Evolutionary conservation across 2,888 invertebrate genomes (phyloP).

Genomic region (Scaptomyza flava): DNA sequence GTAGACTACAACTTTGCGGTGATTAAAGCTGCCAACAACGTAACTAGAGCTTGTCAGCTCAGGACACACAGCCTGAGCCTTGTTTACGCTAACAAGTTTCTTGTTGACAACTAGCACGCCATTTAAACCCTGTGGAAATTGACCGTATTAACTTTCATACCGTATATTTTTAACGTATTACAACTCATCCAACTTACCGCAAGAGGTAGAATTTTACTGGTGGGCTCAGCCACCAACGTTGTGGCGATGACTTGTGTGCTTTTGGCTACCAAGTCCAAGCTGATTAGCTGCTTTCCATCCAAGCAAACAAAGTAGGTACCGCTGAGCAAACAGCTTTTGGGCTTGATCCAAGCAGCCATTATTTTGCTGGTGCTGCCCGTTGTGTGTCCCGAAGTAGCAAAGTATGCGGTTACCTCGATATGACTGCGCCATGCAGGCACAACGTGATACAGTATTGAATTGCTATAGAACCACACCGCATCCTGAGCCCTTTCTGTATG

Average conservation of each 20-base stretch:
- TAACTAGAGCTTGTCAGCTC: slow-evolving; percentile 82
- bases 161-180: background rate
- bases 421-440: slow-evolving; percentile 87
- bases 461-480: slow-evolving; percentile 87
- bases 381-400: slow-evolving; percentile 86
- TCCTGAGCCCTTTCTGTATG: slow-evolving; percentile 83
- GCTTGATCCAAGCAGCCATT: slow-evolving; percentile 87
- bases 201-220: slow-evolving; percentile 73
- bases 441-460: slow-evolving; percentile 87
- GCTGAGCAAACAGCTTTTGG: slow-evolving; percentile 86
- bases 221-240: slow-evolving; percentile 80
- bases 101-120: slow-evolving; percentile 83
- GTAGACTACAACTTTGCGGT: slow-evolving; percentile 83
- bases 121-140: slow-evolving; percentile 76
- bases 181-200: slow-evolving; percentile 55
- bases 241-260: slow-evolving; percentile 85
- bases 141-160: background rate
- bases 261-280: slow-evolving; percentile 87
- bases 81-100: slow-evolving; percentile 80
- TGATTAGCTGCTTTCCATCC: slow-evolving; percentile 86
- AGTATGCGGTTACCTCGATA: slow-evolving; percentile 88
- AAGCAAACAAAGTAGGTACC: slow-evolving; percentile 88
- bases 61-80: slow-evolving; percentile 81
- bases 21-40: slow-evolving; percentile 70
- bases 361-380: slow-evolving; percentile 86